phyloP scores from a whole-genome alignment of 2,888 invertebrate species.

The Adelognathus sp. region DNA sequence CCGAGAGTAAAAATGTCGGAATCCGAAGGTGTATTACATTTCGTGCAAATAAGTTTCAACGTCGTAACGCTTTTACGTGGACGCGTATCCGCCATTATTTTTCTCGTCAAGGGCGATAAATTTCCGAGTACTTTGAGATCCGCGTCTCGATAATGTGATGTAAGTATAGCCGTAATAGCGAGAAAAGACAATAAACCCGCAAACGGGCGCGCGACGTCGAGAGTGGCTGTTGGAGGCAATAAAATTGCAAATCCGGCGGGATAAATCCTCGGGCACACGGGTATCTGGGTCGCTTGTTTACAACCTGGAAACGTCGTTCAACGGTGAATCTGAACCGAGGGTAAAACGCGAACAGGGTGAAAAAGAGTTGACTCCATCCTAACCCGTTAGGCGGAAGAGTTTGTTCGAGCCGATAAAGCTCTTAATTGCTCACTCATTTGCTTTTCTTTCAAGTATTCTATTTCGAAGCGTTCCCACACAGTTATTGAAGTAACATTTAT shows the following conservation, averaged over 20 bases:
- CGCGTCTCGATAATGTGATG: slow-evolving; percentile 41
- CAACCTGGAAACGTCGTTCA: slow-evolving; percentile 50
- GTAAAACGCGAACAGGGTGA: slow-evolving; percentile 31
- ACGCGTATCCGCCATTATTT: slow-evolving; percentile 26
- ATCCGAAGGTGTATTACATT: no score
- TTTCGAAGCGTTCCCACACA: not conserved
- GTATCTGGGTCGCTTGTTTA: slow-evolving; percentile 56
- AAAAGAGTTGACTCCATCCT: slow-evolving; percentile 1
- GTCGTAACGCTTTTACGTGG: slow-evolving; percentile 4
- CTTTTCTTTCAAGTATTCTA: not conserved
- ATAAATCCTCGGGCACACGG: slow-evolving; percentile 42
- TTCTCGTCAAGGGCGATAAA: slow-evolving; percentile 43
- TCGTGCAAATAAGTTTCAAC: slow-evolving; percentile 15
- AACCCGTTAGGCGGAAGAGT: not conserved
- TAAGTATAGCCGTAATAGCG: slow-evolving; percentile 34
- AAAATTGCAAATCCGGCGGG: slow-evolving; percentile 59
- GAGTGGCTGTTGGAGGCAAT: slow-evolving; percentile 42
- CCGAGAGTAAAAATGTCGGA: no score
- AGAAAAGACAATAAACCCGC: slow-evolving; percentile 7
- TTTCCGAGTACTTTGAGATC: slow-evolving; percentile 40
- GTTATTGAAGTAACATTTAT: not conserved
- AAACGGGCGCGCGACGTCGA: not conserved
- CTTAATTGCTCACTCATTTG: not conserved
- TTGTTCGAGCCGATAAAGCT: slow-evolving; percentile 18
- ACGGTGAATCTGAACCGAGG: slow-evolving; percentile 46